These are phyloP conservation scores for Drosophila nr. perissopoda DNA, from an alignment of 2,888 invertebrate species.

Conservation along the genomic window DNA sequence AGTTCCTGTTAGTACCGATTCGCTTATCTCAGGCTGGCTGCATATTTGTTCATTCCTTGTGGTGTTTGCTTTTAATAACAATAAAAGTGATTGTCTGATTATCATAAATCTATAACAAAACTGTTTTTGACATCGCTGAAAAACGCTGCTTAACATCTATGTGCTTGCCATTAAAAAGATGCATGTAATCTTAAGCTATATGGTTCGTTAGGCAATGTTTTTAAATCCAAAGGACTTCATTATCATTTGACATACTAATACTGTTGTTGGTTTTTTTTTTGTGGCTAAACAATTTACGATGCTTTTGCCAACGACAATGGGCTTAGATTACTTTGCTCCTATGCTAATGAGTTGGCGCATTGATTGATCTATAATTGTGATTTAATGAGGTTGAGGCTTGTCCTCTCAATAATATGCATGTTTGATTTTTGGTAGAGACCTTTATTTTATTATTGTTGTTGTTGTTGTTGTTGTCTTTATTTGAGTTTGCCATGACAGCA, in stretches of 20 bases:
- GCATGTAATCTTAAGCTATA: not conserved
- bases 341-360: conserved; percentile 18
- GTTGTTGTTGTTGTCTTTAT: conserved; percentile 11
- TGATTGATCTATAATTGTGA: conserved; percentile 9
- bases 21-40: not conserved
- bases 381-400: conserved; percentile 22
- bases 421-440: conserved; percentile 9
- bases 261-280: not conserved
- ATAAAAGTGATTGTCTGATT: not conserved
- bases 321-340: not conserved
- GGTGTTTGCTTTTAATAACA: not conserved
- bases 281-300: not conserved
- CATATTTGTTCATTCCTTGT: conserved; percentile 2
- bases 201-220: conserved; percentile 2
- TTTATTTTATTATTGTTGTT: not conserved
- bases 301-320: not conserved
- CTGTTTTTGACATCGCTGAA: not conserved
- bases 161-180: not conserved
- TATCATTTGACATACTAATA: not conserved
- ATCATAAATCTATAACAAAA: not conserved
- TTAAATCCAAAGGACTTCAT: not conserved
- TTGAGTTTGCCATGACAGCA: conserved; percentile 1
- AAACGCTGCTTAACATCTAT: not conserved
- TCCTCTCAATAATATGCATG: not conserved
- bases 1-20: too few relatives aligned